A percentile compares a stretch with the other conserved stretches of the same genome.
phyloP scores from a whole-genome alignment of 2,113 vertebrate genomes.

The Halcyon senegalensis region DNA sequence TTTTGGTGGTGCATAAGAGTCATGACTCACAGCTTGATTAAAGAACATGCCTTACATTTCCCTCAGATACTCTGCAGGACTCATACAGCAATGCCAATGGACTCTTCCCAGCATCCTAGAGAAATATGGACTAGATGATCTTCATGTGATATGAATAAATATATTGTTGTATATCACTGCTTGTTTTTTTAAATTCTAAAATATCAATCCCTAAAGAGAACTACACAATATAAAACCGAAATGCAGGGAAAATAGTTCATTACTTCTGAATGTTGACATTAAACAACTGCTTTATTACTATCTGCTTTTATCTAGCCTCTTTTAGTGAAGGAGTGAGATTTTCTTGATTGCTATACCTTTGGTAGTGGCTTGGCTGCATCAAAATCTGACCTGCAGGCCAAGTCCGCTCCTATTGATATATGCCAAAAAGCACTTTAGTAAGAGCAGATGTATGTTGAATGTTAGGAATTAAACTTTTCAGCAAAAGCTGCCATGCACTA shows the following conservation, averaged over 20 bases:
- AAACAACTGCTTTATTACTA: neutral
- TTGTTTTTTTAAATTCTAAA: neutral
- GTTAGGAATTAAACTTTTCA: neutral
- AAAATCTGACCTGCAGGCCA: neutral
- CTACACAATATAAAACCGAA: neutral
- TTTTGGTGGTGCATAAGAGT: neutral
- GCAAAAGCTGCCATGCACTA: neutral
- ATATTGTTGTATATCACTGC: neutral
- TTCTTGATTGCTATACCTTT: neutral
- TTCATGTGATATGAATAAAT: neutral
- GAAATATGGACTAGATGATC: neutral
- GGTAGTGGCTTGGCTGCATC: neutral
- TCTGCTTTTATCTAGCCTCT: neutral
- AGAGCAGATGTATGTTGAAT: neutral
- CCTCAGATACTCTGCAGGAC: neutral
- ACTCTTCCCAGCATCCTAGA: neutral
- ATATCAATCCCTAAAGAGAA: neutral
- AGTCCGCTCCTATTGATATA: neutral
- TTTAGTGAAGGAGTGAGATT: neutral
- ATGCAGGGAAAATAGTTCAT: neutral
- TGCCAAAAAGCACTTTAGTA: neutral
- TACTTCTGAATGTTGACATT: neutral
- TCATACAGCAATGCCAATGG: neutral
- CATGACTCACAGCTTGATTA: neutral
- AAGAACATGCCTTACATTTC: neutral